Base-by-base conservation (phyloP, 92 coral and sea anemone genomes). In the Actinernus sp. region DNA sequence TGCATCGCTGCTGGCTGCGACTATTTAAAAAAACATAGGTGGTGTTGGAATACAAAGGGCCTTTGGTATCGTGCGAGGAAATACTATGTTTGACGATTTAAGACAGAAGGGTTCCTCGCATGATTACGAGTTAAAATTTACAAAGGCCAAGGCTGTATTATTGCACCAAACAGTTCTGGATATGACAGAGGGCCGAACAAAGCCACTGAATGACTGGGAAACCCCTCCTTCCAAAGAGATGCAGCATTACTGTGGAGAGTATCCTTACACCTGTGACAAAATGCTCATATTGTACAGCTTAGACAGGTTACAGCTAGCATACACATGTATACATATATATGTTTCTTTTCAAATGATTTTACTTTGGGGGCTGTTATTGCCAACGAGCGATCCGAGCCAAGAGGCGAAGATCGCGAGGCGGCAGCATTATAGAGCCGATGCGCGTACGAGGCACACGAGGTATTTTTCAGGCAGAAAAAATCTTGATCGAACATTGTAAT, bases 241-340 rank as follows among this genome's bases (percentile, higher is more conserved):
- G 27, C 55, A 51, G 33, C 58, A 25, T 12, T 51, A 51, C n/a
- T 51, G 58, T 51, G 58, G 58, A 51, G 58, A 51, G 58, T 51
- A 51, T 51, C 58, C 58, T 51, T 51, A 20, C 3, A 49, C 27
- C 51, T 45, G 51, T 5, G 11, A 45, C 51, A 5, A 16, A 45
- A 4, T 16, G 6, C 19, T 11, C 7, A 16, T n/a, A n/a, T n/a
- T n/a, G n/a, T n/a, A n/a, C n/a, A n/a, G n/a, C n/a, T n/a, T n/a
- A n/a, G n/a, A n/a, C n/a, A n/a, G n/a, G n/a, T n/a, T n/a, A n/a
- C n/a, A n/a, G n/a, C n/a, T n/a, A n/a, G n/a, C n/a, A n/a, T n/a
- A n/a, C n/a, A n/a, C n/a, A n/a, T n/a, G n/a, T n/a, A n/a, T n/a
- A n/a, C n/a, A n/a, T n/a, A n/a, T n/a, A n/a, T n/a, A n/a, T n/a